These are phyloP conservation scores for Nycteola revayana DNA, from an alignment of 2,888 invertebrate genomes.

Conservation along the genomic window DNA sequence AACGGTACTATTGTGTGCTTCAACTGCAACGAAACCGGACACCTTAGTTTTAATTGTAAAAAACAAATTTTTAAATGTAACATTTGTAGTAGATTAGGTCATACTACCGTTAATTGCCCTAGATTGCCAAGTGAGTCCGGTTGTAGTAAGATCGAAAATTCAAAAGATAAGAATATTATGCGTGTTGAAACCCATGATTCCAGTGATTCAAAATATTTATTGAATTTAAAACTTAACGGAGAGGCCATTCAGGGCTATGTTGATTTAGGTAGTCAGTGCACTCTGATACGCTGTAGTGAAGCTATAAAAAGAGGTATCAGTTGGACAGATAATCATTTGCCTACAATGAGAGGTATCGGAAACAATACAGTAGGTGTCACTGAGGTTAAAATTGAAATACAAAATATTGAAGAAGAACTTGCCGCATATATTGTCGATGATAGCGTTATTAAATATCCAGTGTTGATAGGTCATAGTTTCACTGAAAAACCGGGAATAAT, in stretches of 20 bases:
- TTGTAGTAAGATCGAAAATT: not conserved
- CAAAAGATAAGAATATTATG: not conserved
- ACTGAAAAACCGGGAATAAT: too few species aligned
- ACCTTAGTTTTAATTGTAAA: conserved; percentile 8
- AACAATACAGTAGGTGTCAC: not conserved
- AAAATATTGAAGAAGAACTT: not conserved
- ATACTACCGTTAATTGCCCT: conserved; percentile 3
- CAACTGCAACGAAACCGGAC: conserved; percentile 7
- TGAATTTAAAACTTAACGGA: not conserved
- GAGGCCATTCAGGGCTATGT: conserved; percentile 1
- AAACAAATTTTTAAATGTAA: conserved; percentile 7
- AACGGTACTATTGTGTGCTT: conserved; percentile 1
- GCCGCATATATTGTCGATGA: too few species aligned
- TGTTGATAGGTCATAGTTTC: too few species aligned
- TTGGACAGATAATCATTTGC: conserved; percentile 1
- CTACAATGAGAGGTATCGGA: conserved; percentile 9
- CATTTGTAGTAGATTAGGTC: conserved; percentile 7
- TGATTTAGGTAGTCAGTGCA: conserved; percentile 13
- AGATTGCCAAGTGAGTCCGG: conserved; percentile 1
- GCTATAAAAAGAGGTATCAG: conserved; percentile 1
- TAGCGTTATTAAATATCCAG: too few species aligned
- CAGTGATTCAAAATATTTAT: conserved; percentile 3
- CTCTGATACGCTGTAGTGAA: conserved; percentile 3
- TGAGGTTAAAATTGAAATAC: not conserved
- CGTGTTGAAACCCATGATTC: not conserved